A percentile compares a stretch with the other conserved stretches of the same genome.
These are phyloP conservation scores for Acipenser oxyrinchus DNA, from an alignment of 2,797 vertebrate species.

Conservation along the genomic window DNA sequence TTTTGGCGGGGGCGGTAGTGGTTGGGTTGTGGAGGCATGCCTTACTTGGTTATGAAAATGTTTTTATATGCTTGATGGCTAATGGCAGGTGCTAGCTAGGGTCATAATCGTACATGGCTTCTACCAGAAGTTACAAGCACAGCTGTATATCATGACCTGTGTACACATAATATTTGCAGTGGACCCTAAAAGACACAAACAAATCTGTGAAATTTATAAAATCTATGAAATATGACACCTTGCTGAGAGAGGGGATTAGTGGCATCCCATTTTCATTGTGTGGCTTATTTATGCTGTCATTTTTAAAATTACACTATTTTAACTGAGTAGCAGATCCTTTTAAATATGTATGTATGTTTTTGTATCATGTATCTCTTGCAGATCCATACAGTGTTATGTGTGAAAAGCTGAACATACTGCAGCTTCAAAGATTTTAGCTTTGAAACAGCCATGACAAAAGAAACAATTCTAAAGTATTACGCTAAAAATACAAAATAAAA, in stretches of 20 bases:
- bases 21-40: slow-evolving; percentile 33
- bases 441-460: too few species aligned
- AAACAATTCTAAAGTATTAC: too few species aligned
- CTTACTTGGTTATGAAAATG: slow-evolving; percentile 58
- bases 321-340: not conserved
- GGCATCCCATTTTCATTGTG: not conserved
- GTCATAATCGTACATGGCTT: slow-evolving; percentile 35
- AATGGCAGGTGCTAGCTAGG: slow-evolving; percentile 52
- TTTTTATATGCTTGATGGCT: slow-evolving; percentile 58
- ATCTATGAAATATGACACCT: too few species aligned
- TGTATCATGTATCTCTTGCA: slow-evolving; percentile 55
- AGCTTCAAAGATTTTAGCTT: not conserved
- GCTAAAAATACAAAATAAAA: too few species aligned
- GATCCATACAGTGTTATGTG: slow-evolving; percentile 56
- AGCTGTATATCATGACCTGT: slow-evolving; percentile 31
- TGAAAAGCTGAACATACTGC: slow-evolving; percentile 40
- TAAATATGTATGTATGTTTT: slow-evolving; percentile 37
- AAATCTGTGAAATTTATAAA: too few species aligned
- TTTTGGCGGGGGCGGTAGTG: slow-evolving; percentile 17
- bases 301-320: slow-evolving; percentile 22
- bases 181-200: too few species aligned
- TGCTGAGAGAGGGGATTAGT: too few species aligned
- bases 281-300: not conserved
- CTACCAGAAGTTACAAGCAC: slow-evolving; percentile 36
- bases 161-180: slow-evolving; percentile 4